A percentile compares a stretch with the other conserved stretches of the same genome.
phyloP scores from a whole-genome alignment of 2,888 invertebrate genomes.

The Eristalinus aeneus region DNA sequence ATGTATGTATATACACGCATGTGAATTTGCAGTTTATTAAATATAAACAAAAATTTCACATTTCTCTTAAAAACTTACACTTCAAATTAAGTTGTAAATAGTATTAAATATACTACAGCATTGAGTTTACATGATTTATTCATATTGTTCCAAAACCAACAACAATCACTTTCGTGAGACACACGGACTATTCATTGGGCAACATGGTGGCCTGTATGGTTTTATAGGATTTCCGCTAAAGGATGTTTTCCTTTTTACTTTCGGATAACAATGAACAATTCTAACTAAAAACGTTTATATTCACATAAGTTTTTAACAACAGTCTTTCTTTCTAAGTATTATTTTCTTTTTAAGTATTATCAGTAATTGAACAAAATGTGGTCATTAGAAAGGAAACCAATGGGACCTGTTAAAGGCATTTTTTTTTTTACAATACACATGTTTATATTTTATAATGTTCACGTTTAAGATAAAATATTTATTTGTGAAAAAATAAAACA shows the following conservation, averaged over 20 bases:
- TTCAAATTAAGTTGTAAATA: background rate
- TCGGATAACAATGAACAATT: no score
- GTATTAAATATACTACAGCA: background rate
- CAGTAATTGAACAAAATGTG: background rate
- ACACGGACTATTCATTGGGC: constrained; percentile 53
- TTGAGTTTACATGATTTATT: constrained; percentile 11
- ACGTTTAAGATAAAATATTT: constrained; percentile 1
- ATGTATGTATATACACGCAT: background rate
- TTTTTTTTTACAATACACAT: no score
- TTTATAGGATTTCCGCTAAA: constrained; percentile 58
- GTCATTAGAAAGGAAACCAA: background rate
- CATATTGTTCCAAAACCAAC: constrained; percentile 9
- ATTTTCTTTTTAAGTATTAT: background rate
- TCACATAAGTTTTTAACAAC: background rate
- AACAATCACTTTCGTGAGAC: constrained; percentile 33
- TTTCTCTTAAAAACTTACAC: background rate
- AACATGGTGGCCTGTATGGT: constrained; percentile 28
- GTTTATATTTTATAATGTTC: background rate
- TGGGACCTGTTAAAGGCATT: no score
- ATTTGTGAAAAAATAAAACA: constrained; percentile 5
- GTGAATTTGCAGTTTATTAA: background rate
- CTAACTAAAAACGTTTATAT: background rate
- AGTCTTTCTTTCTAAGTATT: background rate
- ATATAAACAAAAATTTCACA: background rate
- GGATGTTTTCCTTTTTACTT: background rate